These are phyloP conservation scores for Petrocephalus zakoni DNA, from an alignment of 2,113 vertebrate species.

Conservation along the genomic window DNA sequence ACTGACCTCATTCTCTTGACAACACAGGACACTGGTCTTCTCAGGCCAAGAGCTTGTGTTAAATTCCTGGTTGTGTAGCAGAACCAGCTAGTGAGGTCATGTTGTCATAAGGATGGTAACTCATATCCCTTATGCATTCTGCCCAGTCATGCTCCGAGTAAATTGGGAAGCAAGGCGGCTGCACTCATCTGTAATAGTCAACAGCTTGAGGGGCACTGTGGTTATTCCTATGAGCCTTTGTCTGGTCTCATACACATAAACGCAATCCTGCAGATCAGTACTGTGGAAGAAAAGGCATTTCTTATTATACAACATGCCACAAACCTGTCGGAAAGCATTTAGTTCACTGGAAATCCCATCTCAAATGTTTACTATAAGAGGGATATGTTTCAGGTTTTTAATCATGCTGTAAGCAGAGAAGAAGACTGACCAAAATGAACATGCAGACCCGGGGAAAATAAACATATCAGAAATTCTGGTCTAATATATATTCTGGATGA, in stretches of 20 bases:
- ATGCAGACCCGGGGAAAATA: background rate
- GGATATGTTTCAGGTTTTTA: background rate
- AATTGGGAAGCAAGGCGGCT: background rate
- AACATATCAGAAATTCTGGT: background rate
- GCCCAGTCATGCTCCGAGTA: background rate
- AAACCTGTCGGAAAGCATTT: background rate
- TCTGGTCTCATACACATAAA: background rate
- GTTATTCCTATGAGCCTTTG: background rate
- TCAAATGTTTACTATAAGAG: background rate
- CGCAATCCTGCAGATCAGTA: background rate
- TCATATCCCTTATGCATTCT: background rate
- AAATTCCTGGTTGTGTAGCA: background rate
- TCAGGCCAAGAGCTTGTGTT: background rate
- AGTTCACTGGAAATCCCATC: background rate
- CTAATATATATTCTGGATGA: background rate
- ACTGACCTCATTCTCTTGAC: background rate
- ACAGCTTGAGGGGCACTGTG: background rate
- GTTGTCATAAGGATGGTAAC: background rate
- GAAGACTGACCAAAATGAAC: background rate
- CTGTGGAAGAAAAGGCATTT: background rate
- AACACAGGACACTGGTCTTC: background rate
- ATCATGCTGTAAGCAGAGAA: background rate
- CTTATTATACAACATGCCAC: background rate
- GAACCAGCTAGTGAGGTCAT: background rate
- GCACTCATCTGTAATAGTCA: background rate